Conservation (phyloP, 1,140 invertebrate genomes). For the Bombus fervidus region DNA sequence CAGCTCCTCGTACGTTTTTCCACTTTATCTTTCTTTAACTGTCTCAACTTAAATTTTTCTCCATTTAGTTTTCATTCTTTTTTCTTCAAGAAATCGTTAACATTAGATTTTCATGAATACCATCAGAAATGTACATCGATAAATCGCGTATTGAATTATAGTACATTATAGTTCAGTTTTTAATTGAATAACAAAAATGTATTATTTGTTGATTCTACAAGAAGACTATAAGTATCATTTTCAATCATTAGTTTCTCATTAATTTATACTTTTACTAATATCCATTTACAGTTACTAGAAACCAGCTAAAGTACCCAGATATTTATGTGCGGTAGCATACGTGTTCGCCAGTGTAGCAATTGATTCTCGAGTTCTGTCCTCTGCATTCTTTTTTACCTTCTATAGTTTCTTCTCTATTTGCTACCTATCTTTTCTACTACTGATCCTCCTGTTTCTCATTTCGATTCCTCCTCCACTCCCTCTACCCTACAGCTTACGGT, state of each 20-base stretch:
- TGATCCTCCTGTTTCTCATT: not conserved
- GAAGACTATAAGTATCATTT: not conserved
- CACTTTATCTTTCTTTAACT: not conserved
- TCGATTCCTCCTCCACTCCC: not conserved
- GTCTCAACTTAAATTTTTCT: no score
- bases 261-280: not conserved
- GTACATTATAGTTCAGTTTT: no score
- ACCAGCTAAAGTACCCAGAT: not conserved
- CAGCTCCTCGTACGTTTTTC: not conserved
- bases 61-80: no score
- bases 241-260: not conserved
- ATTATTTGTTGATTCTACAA: not conserved
- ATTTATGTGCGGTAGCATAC: not conserved
- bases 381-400: not conserved
- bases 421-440: not conserved
- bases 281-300: not conserved
- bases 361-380: not conserved
- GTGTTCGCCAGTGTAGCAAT: not conserved
- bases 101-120: no score
- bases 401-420: not conserved
- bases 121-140: no score
- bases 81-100: no score
- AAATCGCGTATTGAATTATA: no score
- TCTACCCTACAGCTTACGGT: not conserved
- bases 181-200: no score